Evolutionary conservation across 2,113 vertebrate species (phyloP), one percentile per base, ranked within the genome.

Genomic region (Leptosomus discolor): DNA sequence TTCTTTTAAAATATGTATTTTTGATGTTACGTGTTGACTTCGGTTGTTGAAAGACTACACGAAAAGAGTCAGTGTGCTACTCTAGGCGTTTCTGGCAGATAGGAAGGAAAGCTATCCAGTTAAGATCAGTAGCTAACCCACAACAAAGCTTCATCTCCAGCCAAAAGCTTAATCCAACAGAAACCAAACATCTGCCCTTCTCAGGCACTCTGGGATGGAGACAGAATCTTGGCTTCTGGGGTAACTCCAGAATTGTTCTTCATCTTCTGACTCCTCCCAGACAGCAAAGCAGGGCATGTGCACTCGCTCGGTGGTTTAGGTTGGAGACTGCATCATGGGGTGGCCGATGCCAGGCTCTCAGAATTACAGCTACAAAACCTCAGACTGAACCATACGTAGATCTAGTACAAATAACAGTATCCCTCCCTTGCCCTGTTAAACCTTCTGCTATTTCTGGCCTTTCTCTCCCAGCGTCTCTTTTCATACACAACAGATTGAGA

Each of bases 91-190:
- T 94, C 14, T 92, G 89, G 96, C 92, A 94, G 75, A 92, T 61
- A 69, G 3, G 34, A 75, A 91, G 61, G 80, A 68, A 84, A 93
- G n/a, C 76, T 86, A 71, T 75, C 56, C 74, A 90, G 50, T 85
- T 79, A 97, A 82, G 43, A 96, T 88, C 85, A 91, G 83, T 94
- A 91, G 80, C 69, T 94, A 95, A 91, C 80, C 86, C 91, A 96
- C 77, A 85, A 70, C 60, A 94, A 86, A 92, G 36, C 80, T 87
- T 85, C 75, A 94, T 84, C 64, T 84, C 79, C 69, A 89, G 82
- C 83, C 94, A 96, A 95, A 96, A 96, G 76, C 69, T 95, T 91
- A 92, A 94, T 96, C 83, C 78, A 92, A 95, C 80, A 93, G 71
- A 93, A 97, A 92, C 12, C 22, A 90, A 97, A 92, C 69, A 92